Evolutionary conservation across 64 coral and sea anemone genomes (phyloP), one percentile per base, ranked within the genome.

Genomic region (Dendronephthya gigantea): DNA sequence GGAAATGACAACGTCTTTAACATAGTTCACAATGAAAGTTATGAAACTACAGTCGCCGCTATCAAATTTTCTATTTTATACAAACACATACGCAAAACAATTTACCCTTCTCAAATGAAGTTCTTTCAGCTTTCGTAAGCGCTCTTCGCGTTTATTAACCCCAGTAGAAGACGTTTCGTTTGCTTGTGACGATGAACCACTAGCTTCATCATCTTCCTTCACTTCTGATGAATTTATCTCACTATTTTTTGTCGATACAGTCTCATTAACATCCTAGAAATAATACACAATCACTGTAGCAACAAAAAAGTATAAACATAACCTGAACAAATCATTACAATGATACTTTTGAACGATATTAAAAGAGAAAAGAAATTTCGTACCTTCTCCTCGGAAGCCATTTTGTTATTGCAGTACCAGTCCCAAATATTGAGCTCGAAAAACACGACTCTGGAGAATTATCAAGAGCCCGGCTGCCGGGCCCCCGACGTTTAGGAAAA

Each of bases 81-180:
- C n/a, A n/a, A n/a, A n/a, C n/a, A 9, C 12, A 79, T 29, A 29
- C 10, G 9, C 2, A 39, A 79, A 79, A 79, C 32, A 79, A 35
- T 3, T 79, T 39, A 79, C 72, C 31, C 72, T 36, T 79, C 72
- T 79, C 28, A 79, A 79, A 79, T 98, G 90, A 32, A 98, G 74
- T 39, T 98, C 87, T 49, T 90, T 66, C 28, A 98, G 85, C 48
- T 91, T 93, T 48, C 93, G 93, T 84, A 98, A 82, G 48, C 95
- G 87, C 87, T 98, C 95, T 76, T 84, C 79, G 84, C 87, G 86
- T 48, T 98, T 98, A 45, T 90, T 88, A 17, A 55, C 84, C 27
- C 84, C 87, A 23, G 82, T 82, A 7, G 83, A 82, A 5, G 90
- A 88, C 19, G 89, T 12, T 79, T 79, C 29, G 37, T 33, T 34